Percentiles rank a stretch among this genome's conserved stretches.
phyloP scores from a whole-genome alignment of 2,888 invertebrate species.

The Lydus trimaculatus region DNA sequence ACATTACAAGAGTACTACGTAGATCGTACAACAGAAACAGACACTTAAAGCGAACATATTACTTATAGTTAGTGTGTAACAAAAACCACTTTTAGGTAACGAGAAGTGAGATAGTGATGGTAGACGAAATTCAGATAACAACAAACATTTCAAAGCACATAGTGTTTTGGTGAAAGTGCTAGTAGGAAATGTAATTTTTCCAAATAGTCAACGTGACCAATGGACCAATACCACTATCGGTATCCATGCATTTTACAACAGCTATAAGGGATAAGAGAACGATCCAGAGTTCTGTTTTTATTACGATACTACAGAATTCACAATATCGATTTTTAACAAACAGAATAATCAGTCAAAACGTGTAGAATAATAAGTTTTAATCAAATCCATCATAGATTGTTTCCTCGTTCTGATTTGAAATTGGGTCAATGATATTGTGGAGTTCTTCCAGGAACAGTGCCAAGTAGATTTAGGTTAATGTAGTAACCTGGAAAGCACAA shows the following conservation, averaged over 20 bases:
- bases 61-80: background rate
- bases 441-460: background rate
- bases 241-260: background rate
- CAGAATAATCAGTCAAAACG: background rate
- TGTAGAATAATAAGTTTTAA: background rate
- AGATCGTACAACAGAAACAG: background rate
- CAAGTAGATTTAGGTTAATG: constrained; percentile 1
- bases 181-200: background rate
- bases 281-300: background rate
- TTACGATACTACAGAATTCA: background rate
- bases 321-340: background rate
- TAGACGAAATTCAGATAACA: background rate
- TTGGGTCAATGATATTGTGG: constrained; percentile 1
- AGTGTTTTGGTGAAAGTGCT: background rate
- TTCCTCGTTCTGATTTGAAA: background rate
- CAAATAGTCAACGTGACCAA: background rate
- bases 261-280: background rate
- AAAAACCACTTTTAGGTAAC: background rate
- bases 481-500: background rate
- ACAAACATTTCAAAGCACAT: background rate
- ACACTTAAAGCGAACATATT: background rate
- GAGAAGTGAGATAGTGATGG: background rate
- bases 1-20: background rate
- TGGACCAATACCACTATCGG: constrained; percentile 2
- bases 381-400: background rate